Percentiles rank a stretch among this genome's conserved stretches.
phyloP scores from a whole-genome alignment of 2,888 invertebrate species.

The Drosophila aldrichi region DNA sequence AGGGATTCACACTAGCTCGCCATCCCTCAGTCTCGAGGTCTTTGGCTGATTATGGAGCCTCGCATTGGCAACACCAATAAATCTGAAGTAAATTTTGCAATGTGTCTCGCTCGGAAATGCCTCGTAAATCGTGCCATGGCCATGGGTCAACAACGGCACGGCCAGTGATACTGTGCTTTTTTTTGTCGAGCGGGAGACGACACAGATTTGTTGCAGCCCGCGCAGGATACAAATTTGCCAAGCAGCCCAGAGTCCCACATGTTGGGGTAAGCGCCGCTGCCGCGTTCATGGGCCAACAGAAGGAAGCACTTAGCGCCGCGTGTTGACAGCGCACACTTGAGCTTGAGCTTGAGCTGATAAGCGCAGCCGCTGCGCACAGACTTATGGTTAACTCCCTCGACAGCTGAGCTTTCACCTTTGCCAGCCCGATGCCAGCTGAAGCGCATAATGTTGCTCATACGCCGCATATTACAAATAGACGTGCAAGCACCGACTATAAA shows the following conservation, averaged over 20 bases:
- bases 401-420: slow-evolving; percentile 78
- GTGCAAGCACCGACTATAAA: slow-evolving; percentile 65
- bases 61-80: slow-evolving; percentile 75
- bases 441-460: slow-evolving; percentile 76
- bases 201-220: slow-evolving; percentile 75
- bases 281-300: slow-evolving; percentile 25
- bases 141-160: slow-evolving; percentile 70
- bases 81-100: slow-evolving; percentile 81
- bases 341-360: slow-evolving; percentile 68
- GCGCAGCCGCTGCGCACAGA: slow-evolving; percentile 36
- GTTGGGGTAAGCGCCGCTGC: not conserved
- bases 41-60: slow-evolving; percentile 45
- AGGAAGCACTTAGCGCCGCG: slow-evolving; percentile 78
- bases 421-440: slow-evolving; percentile 13
- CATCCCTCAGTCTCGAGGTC: slow-evolving; percentile 7
- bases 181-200: slow-evolving; percentile 53
- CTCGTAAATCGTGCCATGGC: slow-evolving; percentile 82
- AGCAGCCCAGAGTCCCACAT: not conserved
- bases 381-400: slow-evolving; percentile 37
- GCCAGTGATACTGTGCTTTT: slow-evolving; percentile 64
- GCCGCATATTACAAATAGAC: slow-evolving; percentile 76
- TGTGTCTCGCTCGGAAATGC: slow-evolving; percentile 82
- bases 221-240: slow-evolving; percentile 80
- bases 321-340: slow-evolving; percentile 71
- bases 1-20: not conserved